A percentile compares a stretch with the other conserved stretches of the same genome.
Conservation (phyloP, 2,888 invertebrate species). For the Cosmorhoe ocellata region DNA sequence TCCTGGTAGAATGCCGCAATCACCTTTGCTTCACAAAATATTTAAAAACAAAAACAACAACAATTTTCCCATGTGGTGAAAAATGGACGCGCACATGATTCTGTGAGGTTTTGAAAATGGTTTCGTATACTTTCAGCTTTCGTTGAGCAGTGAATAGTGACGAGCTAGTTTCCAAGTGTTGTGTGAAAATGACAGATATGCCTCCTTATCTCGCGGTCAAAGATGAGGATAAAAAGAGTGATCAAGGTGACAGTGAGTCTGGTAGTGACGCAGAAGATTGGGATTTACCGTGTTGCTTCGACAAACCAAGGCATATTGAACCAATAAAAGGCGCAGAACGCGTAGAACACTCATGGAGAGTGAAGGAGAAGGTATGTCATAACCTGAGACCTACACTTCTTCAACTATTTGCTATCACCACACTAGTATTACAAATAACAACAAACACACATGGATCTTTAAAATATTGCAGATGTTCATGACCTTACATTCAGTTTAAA, state of each 20-base stretch:
- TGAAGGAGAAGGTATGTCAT: constrained; percentile 91
- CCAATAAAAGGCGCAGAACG: constrained; percentile 81
- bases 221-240: constrained; percentile 73
- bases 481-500: too few species aligned
- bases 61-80: constrained; percentile 74
- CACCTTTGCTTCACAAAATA: constrained; percentile 11
- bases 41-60: constrained; percentile 24
- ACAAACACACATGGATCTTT: constrained; percentile 71
- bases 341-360: constrained; percentile 93
- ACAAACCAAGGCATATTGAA: constrained; percentile 84
- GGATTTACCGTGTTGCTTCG: constrained; percentile 88
- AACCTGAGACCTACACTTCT: background rate
- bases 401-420: background rate
- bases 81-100: constrained; percentile 79
- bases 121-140: constrained; percentile 50
- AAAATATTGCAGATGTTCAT: too few species aligned
- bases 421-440: constrained; percentile 37
- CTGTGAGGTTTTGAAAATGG: constrained; percentile 69
- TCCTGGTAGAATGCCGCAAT: background rate
- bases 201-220: constrained; percentile 76
- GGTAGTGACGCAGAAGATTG: constrained; percentile 82
- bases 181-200: constrained; percentile 79
- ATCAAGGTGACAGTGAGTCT: constrained; percentile 66
- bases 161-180: constrained; percentile 53
- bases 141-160: constrained; percentile 52